These are phyloP conservation scores for Oscheius sp. DNA, from an alignment of 2,888 invertebrate species.

Conservation along the genomic window DNA sequence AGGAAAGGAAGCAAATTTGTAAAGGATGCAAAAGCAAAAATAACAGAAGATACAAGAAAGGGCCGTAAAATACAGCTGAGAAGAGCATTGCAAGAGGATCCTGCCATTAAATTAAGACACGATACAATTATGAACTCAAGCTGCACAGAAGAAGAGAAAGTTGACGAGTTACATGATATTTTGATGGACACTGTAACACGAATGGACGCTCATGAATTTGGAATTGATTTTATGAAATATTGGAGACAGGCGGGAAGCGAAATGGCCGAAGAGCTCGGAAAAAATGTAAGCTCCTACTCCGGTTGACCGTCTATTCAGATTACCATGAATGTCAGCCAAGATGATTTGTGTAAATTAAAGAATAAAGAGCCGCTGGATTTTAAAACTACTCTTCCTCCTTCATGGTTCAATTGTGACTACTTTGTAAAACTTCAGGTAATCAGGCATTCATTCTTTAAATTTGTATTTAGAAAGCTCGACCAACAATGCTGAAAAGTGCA, in stretches of 20 bases:
- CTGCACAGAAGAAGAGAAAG: background rate
- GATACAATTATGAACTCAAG: background rate
- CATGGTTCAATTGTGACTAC: background rate
- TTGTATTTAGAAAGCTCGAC: conserved; percentile 5
- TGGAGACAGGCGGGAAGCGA: background rate
- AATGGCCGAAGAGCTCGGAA: background rate
- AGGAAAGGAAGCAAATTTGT: background rate
- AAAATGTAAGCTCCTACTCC: background rate
- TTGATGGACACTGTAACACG: background rate
- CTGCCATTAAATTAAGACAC: background rate
- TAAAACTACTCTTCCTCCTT: background rate
- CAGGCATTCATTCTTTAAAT: no score
- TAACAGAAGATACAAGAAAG: background rate
- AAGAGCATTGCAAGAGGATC: background rate
- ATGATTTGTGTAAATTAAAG: background rate
- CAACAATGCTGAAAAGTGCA: conserved; percentile 5
- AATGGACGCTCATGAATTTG: background rate
- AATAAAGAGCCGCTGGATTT: background rate
- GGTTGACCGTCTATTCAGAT: background rate
- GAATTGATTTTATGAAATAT: background rate
- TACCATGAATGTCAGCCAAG: background rate
- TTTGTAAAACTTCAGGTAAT: background rate
- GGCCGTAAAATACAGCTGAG: background rate
- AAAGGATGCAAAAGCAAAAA: background rate
- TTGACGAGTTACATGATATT: background rate